Evolutionary conservation across 2,888 invertebrate species (phyloP).

Genomic region (Arrhopalites spinosus): DNA sequence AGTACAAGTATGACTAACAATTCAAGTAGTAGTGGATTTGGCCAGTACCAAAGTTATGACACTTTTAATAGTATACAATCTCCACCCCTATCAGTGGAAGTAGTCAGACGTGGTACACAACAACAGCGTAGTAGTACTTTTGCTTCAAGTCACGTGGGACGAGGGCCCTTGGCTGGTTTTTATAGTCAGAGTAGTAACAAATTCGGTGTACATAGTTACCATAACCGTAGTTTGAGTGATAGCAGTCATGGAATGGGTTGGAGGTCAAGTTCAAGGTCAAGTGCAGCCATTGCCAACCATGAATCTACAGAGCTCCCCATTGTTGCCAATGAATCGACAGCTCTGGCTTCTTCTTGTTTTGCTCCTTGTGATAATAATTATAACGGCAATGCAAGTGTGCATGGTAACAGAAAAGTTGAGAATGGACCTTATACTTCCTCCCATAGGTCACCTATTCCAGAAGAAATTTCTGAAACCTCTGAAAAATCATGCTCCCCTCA

Average conservation of each 20-base stretch:
- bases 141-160: not conserved
- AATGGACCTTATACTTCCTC: slow-evolving; percentile 33
- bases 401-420: slow-evolving; percentile 36
- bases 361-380: not conserved
- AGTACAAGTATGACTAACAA: slow-evolving; percentile 1
- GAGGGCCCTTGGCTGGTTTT: slow-evolving; percentile 12
- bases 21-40: slow-evolving; percentile 9
- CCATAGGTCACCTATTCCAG: slow-evolving; percentile 55
- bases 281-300: slow-evolving; percentile 5
- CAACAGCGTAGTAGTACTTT: not conserved
- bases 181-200: slow-evolving; percentile 14
- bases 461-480: slow-evolving; percentile 45
- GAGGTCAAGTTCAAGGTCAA: too few species aligned
- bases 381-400: slow-evolving; percentile 27
- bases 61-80: not conserved
- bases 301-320: not conserved
- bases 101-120: too few species aligned
- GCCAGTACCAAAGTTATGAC: not conserved
- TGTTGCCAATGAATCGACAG: not conserved
- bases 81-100: not conserved
- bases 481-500: slow-evolving; percentile 27
- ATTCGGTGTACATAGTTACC: not conserved
- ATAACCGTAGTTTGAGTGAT: slow-evolving; percentile 35
- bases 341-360: slow-evolving; percentile 1
- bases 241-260: slow-evolving; percentile 25